Evolutionary conservation across 2,888 invertebrate genomes (phyloP), one percentile per base, ranked within the genome.

Genomic region (Melinaea menophilus): DNA sequence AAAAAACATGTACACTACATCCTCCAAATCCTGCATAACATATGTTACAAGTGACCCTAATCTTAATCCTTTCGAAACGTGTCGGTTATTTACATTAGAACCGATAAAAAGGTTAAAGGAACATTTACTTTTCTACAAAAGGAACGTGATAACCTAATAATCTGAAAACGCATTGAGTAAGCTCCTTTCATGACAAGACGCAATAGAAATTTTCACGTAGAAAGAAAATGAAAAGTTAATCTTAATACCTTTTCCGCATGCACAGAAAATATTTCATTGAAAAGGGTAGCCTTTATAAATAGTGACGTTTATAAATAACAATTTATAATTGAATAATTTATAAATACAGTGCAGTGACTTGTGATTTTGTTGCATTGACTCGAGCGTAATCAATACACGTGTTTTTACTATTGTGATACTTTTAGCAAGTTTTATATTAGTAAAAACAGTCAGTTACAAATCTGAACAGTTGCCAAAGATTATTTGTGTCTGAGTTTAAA

Each of bases 191-290:
- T 89, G 89, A 87, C 87, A 88, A 89, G 82, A 82, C 82, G 84
- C 85, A 85, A 86, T 72, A 72, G 64, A 72, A 68, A 67, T 88
- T 83, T 83, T 80, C 79, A 80, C 78, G 77, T 81, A 76, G 76
- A 86, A 88, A 89, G 84, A 84, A 88, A 85, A 88, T 87, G 84
- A 81, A 84, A 88, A 88, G 84, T 85, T 84, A 87, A 81, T 85
- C 84, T 85, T 87, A 88, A 89, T 86, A 88, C 82, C 78, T 79
- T 79, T 75, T 75, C 74, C 79, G 80, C 89, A 88, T 88, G 88
- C 89, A 85, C 83, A 74, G 71, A 73, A 74, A 74, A 74, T 77
- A 75, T 73, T 75, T 73, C 75, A 76, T 77, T 80, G 82, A 84
- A 84, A 78, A 69, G 56, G 65, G 63, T 56, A 48, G 61, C 51